Percentiles rank a stretch among this genome's conserved stretches.
Conservation (phyloP, 1,140 invertebrate genomes). For the Ectropis grisescens region DNA sequence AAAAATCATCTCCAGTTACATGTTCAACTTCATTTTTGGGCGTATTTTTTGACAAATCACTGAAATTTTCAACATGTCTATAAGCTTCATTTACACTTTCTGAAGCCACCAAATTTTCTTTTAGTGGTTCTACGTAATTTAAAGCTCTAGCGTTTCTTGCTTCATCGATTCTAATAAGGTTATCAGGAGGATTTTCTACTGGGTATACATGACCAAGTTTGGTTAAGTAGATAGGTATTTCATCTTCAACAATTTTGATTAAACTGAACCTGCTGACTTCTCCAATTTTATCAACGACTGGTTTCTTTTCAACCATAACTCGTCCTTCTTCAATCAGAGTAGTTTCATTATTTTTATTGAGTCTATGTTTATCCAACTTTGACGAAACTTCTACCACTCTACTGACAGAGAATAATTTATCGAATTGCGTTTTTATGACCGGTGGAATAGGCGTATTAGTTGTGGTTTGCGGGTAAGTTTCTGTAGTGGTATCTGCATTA, state of each 20-base stretch:
- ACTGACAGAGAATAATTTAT: slow-evolving; percentile 76
- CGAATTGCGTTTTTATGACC: slow-evolving; percentile 63
- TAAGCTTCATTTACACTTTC: slow-evolving; percentile 67
- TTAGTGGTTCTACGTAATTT: slow-evolving; percentile 49
- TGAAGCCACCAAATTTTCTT: slow-evolving; percentile 62
- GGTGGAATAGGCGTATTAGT: slow-evolving; percentile 27
- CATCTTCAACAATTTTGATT: slow-evolving; percentile 74
- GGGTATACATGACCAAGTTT: slow-evolving; percentile 66
- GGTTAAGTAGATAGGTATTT: slow-evolving; percentile 66
- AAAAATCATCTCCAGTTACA: slow-evolving; percentile 38
- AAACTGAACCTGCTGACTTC: slow-evolving; percentile 76
- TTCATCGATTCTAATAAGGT: slow-evolving; percentile 65
- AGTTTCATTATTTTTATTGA: slow-evolving; percentile 72
- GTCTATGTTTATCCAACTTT: slow-evolving; percentile 70
- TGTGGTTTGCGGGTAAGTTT: slow-evolving; percentile 25
- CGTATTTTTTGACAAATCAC: slow-evolving; percentile 10
- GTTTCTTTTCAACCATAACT: slow-evolving; percentile 69
- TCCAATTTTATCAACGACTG: slow-evolving; percentile 74
- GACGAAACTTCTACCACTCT: slow-evolving; percentile 76
- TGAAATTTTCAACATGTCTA: slow-evolving; percentile 46
- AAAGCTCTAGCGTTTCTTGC: slow-evolving; percentile 62
- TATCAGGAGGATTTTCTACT: slow-evolving; percentile 61
- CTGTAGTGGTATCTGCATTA: slow-evolving; percentile 18
- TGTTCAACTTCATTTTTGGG: slow-evolving; percentile 28
- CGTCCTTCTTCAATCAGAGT: slow-evolving; percentile 61